These are phyloP conservation scores for Acromyrmex heyeri DNA, from an alignment of 1,140 invertebrate species.

Conservation along the genomic window DNA sequence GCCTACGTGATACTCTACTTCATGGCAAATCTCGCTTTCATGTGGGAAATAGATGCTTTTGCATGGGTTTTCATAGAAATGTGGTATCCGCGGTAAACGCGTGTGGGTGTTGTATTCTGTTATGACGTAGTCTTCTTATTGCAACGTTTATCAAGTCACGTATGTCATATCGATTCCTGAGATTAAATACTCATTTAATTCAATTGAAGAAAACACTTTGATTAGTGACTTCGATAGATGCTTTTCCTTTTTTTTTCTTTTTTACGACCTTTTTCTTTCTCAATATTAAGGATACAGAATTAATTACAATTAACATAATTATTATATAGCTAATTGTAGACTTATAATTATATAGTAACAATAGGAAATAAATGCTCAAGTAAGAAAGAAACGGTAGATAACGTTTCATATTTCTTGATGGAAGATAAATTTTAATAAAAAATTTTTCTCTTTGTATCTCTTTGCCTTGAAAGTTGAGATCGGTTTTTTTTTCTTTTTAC, in stretches of 20 bases:
- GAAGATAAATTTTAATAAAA: background rate
- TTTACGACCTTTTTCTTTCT: background rate
- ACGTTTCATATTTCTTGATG: background rate
- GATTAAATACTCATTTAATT: slow-evolving; percentile 26
- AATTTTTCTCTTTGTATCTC: background rate
- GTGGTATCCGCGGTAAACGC: background rate
- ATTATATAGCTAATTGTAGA: background rate
- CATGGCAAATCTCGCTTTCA: background rate
- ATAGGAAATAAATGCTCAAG: background rate
- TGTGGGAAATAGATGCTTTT: background rate
- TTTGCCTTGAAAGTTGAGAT: background rate
- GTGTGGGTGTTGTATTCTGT: background rate
- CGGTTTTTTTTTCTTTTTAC: background rate
- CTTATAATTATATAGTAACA: background rate
- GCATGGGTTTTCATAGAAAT: slow-evolving; percentile 14
- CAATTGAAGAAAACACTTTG: background rate
- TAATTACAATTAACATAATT: slow-evolving; percentile 4
- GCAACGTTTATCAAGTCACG: background rate
- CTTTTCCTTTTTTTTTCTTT: background rate
- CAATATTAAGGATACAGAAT: background rate
- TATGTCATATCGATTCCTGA: slow-evolving; percentile 3
- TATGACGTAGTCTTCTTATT: background rate
- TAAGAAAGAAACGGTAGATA: background rate
- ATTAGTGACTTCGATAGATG: background rate
- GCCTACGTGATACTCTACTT: background rate